Conservation (phyloP, 2,888 invertebrate genomes). For the Folsomia manolachei region DNA sequence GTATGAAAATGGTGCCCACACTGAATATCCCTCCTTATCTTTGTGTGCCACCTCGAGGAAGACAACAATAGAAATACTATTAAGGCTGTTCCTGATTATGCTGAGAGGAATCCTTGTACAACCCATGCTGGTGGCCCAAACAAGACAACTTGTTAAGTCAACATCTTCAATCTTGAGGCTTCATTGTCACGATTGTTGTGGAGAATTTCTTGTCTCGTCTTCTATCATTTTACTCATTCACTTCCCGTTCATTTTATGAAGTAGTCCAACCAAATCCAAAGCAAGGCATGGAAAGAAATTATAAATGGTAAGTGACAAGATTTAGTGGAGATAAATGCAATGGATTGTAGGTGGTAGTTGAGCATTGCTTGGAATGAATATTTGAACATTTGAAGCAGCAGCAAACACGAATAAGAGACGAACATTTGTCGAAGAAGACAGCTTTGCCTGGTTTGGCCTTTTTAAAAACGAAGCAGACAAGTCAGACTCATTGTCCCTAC, state of each 20-base stretch:
- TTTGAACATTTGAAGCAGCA: neutral
- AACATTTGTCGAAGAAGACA: too few relatives aligned
- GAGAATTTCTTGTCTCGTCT: neutral
- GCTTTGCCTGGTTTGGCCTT: too few relatives aligned
- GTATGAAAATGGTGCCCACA: too few relatives aligned
- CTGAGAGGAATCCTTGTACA: neutral
- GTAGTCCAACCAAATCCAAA: neutral
- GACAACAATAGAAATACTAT: neutral
- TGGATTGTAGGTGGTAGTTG: neutral
- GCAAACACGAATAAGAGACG: neutral
- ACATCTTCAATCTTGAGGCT: slow-evolving; percentile 23
- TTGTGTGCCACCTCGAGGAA: neutral
- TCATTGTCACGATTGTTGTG: slow-evolving; percentile 7
- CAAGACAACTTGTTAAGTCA: slow-evolving; percentile 15
- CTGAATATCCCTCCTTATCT: neutral
- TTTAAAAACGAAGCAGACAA: too few relatives aligned
- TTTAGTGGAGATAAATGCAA: slow-evolving; percentile 16
- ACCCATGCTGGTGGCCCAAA: slow-evolving; percentile 1
- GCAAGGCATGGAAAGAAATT: neutral
- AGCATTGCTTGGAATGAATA: neutral
- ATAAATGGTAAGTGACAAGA: slow-evolving; percentile 20
- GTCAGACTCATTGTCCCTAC: slow-evolving; percentile 14
- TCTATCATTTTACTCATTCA: too few relatives aligned
- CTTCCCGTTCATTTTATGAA: neutral
- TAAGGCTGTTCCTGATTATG: neutral